These are phyloP conservation scores for Suricata suricatta DNA, from an alignment of 2,113 vertebrate species.

Conservation along the genomic window DNA sequence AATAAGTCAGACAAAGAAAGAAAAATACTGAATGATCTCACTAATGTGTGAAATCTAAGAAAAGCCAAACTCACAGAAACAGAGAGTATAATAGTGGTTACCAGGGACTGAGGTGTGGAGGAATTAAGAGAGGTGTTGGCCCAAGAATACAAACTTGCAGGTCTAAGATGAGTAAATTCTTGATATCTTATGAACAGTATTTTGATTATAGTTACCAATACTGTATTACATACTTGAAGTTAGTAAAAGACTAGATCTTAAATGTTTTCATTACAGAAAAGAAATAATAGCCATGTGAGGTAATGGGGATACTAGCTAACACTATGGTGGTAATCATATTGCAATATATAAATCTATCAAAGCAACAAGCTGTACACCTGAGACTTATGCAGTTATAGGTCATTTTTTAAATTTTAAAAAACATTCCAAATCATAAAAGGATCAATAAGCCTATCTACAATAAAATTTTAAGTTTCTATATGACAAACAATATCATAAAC, in stretches of 20 bases:
- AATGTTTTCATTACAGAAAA: neutral
- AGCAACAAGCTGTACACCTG: neutral
- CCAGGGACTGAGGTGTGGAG: too few relatives aligned
- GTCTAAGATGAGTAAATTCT: too few relatives aligned
- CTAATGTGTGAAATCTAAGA: too few relatives aligned
- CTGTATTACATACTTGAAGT: neutral
- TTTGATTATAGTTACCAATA: too few relatives aligned
- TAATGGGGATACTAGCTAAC: neutral
- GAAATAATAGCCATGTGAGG: neutral
- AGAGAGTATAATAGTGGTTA: too few relatives aligned
- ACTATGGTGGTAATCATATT: neutral
- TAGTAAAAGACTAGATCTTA: neutral
- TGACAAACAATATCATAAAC: neutral
- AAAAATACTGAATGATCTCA: too few relatives aligned
- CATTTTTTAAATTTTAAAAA: neutral
- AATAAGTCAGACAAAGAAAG: too few relatives aligned
- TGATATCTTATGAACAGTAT: too few relatives aligned
- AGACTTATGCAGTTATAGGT: neutral
- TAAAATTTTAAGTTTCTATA: neutral
- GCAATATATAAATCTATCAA: neutral
- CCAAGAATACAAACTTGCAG: too few relatives aligned
- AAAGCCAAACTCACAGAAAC: too few relatives aligned
- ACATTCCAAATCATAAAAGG: neutral
- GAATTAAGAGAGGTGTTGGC: too few relatives aligned
- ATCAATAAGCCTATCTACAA: neutral